Evolutionary conservation across 2,113 vertebrate species (phyloP), one percentile per base, ranked within the genome.

Genomic region (Enhydra lutris): DNA sequence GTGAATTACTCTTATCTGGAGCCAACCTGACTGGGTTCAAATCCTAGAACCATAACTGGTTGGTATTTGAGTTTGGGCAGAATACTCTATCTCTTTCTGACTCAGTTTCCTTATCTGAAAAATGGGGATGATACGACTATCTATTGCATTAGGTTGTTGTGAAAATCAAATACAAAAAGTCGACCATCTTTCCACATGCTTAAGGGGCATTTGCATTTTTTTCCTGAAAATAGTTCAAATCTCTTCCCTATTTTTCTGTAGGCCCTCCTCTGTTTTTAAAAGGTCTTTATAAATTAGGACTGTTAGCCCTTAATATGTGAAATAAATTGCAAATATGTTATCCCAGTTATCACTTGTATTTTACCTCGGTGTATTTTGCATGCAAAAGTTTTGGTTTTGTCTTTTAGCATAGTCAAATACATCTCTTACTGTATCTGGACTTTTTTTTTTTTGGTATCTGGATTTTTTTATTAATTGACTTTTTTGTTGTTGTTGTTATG

Each of bases 1-100:
- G 71, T 73, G 45, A 96, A 89, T 94, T 96, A 85, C 86, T 81
- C 73, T 91, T 78, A 86, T 76, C 78, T 91, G 65, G 63, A 85
- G 82, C 85, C 50, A 45, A 45, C 42, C 67, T 88, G 94, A 74
- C 34, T 52, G 45, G 63, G 20, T 95, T 97, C 85, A 87, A 95
- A 88, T 89, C 78, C 36, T 42, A 59, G 36, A n/a, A 84, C 23
- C 86, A 74, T 52, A 26, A 63, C 17, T 71, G 39, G 36, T 42
- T 71, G 94, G 36, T 29, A 42, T 52, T 86, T 83, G 81, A 26
- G 6, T 76, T 80, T 34, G 81, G n/a, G 34, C 45, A 89, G 45
- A 95, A 81, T 14, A 47, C 4, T 15, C 57, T 73, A 59, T n/a
- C 42, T 61, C 47, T 90, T 89, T 59, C 69, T 21, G 26, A 94